phyloP scores from a whole-genome alignment of 2,113 vertebrate genomes.

The Numida meleagris region DNA sequence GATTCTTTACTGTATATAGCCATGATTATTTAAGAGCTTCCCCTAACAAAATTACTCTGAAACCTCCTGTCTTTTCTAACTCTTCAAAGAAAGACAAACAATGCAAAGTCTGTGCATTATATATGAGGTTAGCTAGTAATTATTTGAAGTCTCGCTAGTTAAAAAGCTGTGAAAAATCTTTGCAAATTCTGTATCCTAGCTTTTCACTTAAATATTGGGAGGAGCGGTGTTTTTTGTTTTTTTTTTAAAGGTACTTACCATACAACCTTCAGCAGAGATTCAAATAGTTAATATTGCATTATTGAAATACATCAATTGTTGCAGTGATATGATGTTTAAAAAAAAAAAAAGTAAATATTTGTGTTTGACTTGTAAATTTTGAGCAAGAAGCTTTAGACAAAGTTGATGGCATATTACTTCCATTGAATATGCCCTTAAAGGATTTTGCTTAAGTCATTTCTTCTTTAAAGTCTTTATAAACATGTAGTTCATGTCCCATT shows the following conservation, averaged over 20 bases:
- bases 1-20: conserved; percentile 13
- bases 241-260: neutral
- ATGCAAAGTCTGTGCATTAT: neutral
- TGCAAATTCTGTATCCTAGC: neutral
- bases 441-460: conserved; percentile 19
- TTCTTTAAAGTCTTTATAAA: conserved; percentile 26
- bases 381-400: neutral
- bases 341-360: neutral
- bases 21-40: neutral
- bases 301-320: neutral
- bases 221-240: neutral
- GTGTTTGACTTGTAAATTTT: neutral
- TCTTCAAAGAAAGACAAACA: neutral
- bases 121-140: neutral
- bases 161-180: neutral
- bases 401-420: neutral
- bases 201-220: neutral
- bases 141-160: neutral
- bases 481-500: neutral
- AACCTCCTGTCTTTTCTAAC: neutral
- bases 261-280: neutral
- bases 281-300: neutral
- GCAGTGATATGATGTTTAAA: neutral
- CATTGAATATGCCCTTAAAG: neutral
- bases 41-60: neutral